Evolutionary conservation across 2,888 invertebrate species (phyloP), one percentile per base, ranked within the genome.

Genomic region (Sicus ferrugineus): DNA sequence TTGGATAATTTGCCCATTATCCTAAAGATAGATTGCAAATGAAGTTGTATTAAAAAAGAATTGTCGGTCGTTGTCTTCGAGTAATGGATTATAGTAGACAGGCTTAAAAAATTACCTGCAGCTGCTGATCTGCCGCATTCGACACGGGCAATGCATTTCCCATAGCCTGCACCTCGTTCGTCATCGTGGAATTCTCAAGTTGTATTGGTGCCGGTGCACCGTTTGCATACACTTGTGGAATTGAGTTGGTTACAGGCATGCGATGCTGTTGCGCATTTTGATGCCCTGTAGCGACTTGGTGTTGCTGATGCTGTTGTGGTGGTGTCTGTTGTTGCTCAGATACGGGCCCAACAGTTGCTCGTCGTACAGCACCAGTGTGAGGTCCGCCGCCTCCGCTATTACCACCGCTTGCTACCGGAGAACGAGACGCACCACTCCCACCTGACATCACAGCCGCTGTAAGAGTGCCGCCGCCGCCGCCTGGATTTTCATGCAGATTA

Each of bases 111-210:
- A 5, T 4, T 14, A 54, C 54, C 68, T 79, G 81, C 74, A 83
- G 71, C 70, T 83, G 86, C 16, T 80, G 84, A 83, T 81, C 85
- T 46, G 73, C 85, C 75, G 83, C 85, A 73, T 83, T 85, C 38
- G 84, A 84, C 2, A 84, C 82, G 0, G 82, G 82, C 71, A 87
- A 83, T 6, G 87, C 87, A 38, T 74, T 75, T 4, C 74, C 75
- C 63, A 66, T 78, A 9, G 68, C 70, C 7, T 58, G 74, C 67
- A 9, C 72, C 62, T 7, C 72, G 26, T 19, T 64, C 73, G 61
- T 52, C 73, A 59, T 54, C 74, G 58, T 69, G 4, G 74, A 76
- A 62, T 66, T 77, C 65, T 62, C 73, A 69, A 71, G 52, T 68
- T 71, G 70, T 67, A 59, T 68, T 56, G 67, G 75, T 73, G 68